A percentile compares a stretch with the other conserved stretches of the same genome.
Conservation (phyloP, 2,888 invertebrate genomes). For the Fissipunctia ypsillon region DNA sequence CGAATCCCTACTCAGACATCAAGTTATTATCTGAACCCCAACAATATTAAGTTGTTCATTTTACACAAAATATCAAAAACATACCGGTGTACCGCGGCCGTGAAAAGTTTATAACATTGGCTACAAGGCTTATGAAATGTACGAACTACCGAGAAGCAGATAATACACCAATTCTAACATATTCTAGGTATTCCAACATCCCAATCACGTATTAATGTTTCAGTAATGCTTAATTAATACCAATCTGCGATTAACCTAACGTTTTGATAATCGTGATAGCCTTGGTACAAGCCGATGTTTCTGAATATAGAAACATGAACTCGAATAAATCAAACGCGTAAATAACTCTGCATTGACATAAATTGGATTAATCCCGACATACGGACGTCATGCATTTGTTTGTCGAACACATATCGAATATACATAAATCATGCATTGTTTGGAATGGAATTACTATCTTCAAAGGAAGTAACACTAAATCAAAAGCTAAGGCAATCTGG, state of each 20-base stretch:
- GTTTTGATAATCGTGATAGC: conserved; percentile 64
- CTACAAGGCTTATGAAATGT: conserved; percentile 37
- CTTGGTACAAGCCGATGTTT: conserved; percentile 65
- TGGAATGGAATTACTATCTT: conserved; percentile 31
- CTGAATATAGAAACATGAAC: conserved; percentile 69
- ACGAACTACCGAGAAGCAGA: conserved; percentile 35
- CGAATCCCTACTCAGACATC: conserved; percentile 8
- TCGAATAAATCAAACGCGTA: conserved; percentile 71
- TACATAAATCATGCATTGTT: conserved; percentile 42
- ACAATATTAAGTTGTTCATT: neutral
- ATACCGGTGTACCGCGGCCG: conserved; percentile 3
- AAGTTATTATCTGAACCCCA: conserved; percentile 20
- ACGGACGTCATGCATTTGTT: conserved; percentile 57
- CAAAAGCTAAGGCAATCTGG: conserved; percentile 1
- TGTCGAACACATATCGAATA: conserved; percentile 35
- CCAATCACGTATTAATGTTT: conserved; percentile 45
- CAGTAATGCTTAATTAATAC: conserved; percentile 33
- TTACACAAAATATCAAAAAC: conserved; percentile 19
- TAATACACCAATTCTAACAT: conserved; percentile 11
- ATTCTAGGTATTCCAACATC: conserved; percentile 28
- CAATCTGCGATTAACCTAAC: conserved; percentile 38
- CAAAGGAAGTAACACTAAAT: conserved; percentile 43
- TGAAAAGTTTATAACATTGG: conserved; percentile 12
- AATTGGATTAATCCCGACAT: conserved; percentile 65
- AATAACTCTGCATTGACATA: conserved; percentile 67